These are phyloP conservation scores for Troides helena DNA, from an alignment of 2,888 invertebrate genomes.

Conservation along the genomic window DNA sequence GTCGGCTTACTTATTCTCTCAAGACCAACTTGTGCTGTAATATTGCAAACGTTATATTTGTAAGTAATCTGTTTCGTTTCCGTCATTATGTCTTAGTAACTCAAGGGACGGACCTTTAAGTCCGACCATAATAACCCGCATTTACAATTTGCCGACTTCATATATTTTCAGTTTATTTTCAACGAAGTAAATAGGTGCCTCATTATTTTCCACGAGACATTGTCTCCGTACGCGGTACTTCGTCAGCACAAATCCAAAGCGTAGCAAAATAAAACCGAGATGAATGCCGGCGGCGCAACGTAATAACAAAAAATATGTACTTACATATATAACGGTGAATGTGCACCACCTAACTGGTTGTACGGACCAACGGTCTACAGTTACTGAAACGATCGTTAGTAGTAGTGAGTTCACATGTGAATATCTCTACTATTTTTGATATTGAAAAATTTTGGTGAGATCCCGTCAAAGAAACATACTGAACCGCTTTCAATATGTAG, in stretches of 20 bases:
- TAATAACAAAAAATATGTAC: slow-evolving; percentile 11
- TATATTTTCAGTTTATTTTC: slow-evolving; percentile 1
- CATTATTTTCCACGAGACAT: slow-evolving; percentile 26
- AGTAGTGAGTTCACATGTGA: background rate
- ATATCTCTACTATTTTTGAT: background rate
- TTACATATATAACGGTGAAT: slow-evolving; percentile 6
- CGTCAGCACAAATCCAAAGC: slow-evolving; percentile 25
- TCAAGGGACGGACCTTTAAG: slow-evolving; percentile 11
- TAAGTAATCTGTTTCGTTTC: slow-evolving; percentile 10
- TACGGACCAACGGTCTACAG: background rate
- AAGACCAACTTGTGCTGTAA: background rate
- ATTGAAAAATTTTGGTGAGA: too few species aligned
- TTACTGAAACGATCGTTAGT: slow-evolving; percentile 3
- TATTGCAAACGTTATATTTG: background rate
- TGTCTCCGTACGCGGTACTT: slow-evolving; percentile 16
- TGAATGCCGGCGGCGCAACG: slow-evolving; percentile 20
- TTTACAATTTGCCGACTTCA: slow-evolving; percentile 12
- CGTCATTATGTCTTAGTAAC: slow-evolving; percentile 1
- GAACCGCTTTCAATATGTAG: too few species aligned
- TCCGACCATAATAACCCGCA: background rate
- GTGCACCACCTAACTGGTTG: background rate
- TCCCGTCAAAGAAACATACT: too few species aligned
- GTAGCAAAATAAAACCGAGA: slow-evolving; percentile 18
- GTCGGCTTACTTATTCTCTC: background rate
- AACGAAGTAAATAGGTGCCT: slow-evolving; percentile 18